phyloP scores from a whole-genome alignment of 2,888 invertebrate species.

The Nasonia oneida region DNA sequence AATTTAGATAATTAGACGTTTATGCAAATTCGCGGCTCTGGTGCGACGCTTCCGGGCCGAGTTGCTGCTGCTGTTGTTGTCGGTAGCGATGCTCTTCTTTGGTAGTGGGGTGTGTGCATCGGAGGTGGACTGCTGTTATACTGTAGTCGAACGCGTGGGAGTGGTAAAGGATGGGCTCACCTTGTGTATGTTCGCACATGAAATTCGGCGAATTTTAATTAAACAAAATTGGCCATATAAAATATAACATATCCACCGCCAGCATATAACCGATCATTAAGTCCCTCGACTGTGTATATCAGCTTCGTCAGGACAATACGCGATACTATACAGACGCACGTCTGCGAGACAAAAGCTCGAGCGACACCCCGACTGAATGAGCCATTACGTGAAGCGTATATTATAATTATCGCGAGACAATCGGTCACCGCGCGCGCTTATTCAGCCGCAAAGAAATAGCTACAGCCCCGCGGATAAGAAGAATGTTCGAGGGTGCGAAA shows the following conservation, averaged over 20 bases:
- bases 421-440: constrained; percentile 36
- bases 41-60: constrained; percentile 38
- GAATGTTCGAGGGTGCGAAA: constrained; percentile 15
- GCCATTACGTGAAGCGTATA: constrained; percentile 77
- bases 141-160: neutral
- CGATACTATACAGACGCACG: constrained; percentile 12
- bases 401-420: constrained; percentile 77
- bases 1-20: constrained; percentile 69
- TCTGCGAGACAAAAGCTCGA: constrained; percentile 66
- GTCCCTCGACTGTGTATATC: neutral
- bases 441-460: neutral
- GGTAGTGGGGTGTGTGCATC: constrained; percentile 1
- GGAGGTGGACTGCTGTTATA: neutral
- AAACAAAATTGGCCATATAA: too few relatives aligned
- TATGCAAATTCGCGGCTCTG: constrained; percentile 65
- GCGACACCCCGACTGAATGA: constrained; percentile 75
- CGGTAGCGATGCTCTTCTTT: neutral
- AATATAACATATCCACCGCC: neutral
- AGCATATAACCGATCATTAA: constrained; percentile 71
- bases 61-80: neutral
- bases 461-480: neutral
- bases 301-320: constrained; percentile 41
- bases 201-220: neutral
- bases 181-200: neutral
- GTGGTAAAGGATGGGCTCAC: neutral